phyloP scores from a whole-genome alignment of 2,888 invertebrate genomes.

The Nebria salina region DNA sequence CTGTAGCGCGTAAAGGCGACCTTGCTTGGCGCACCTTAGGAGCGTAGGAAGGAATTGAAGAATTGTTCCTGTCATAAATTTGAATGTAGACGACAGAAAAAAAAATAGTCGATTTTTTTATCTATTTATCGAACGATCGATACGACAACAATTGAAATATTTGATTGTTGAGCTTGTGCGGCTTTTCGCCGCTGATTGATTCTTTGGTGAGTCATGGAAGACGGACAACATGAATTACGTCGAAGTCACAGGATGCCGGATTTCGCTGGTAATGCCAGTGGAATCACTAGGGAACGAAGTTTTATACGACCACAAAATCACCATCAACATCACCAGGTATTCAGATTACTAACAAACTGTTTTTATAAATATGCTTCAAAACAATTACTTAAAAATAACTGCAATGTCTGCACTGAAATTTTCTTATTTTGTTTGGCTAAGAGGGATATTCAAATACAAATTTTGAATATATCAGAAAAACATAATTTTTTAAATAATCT shows the following conservation, averaged over 20 bases:
- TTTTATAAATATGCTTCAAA: not conserved
- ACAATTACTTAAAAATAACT: not conserved
- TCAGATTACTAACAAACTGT: not conserved
- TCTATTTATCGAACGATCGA: not conserved
- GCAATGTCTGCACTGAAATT: too few relatives aligned
- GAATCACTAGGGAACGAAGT: slow-evolving; percentile 42
- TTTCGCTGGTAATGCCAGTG: slow-evolving; percentile 37
- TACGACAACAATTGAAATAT: not conserved
- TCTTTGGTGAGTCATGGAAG: slow-evolving; percentile 27
- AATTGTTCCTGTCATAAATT: not conserved
- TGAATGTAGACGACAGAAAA: not conserved
- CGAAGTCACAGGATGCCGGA: slow-evolving; percentile 35
- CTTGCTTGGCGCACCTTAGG: not conserved
- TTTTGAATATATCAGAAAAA: too few relatives aligned
- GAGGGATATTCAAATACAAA: too few relatives aligned
- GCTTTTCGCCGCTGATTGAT: not conserved
- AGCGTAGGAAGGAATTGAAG: not conserved
- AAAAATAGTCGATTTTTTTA: not conserved
- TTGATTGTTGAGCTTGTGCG: not conserved
- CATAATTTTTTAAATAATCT: too few relatives aligned
- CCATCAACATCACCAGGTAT: slow-evolving; percentile 38
- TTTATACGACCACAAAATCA: slow-evolving; percentile 39
- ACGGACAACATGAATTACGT: slow-evolving; percentile 38
- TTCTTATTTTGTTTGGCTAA: too few relatives aligned
- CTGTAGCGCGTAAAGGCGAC: not conserved